A percentile compares a stretch with the other conserved stretches of the same genome.
Conservation (phyloP, 2,113 vertebrate genomes). For the Petromus typicus region DNA sequence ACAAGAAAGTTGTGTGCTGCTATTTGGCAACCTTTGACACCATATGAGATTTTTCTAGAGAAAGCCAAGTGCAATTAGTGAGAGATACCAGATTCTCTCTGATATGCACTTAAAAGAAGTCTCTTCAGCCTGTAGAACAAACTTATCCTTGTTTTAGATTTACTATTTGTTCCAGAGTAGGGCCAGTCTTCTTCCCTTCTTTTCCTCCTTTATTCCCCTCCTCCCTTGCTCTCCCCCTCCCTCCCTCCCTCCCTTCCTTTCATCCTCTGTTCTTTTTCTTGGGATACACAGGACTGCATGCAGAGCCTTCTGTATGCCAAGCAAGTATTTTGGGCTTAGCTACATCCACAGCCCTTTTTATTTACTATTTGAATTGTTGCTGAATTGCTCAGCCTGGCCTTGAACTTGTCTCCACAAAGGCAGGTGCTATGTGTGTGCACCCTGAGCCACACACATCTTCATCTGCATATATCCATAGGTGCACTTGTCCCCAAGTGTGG, state of each 20-base stretch:
- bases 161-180: slow-evolving; percentile 15
- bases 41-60: slow-evolving; percentile 48
- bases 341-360: neutral
- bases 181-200: too few species aligned
- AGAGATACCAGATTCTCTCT: neutral
- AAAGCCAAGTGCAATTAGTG: slow-evolving; percentile 7
- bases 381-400: neutral
- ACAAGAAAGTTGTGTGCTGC: neutral
- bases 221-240: accelerated
- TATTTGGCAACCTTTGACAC: slow-evolving; percentile 46
- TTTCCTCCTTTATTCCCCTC: neutral
- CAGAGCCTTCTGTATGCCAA: neutral
- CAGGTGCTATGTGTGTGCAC: neutral
- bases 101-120: neutral
- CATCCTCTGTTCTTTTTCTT: neutral
- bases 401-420: neutral
- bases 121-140: neutral
- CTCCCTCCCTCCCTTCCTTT: accelerated
- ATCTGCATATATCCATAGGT: too few species aligned
- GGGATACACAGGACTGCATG: neutral
- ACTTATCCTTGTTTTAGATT: slow-evolving; percentile 43
- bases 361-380: neutral
- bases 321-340: neutral
- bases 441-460: too few species aligned
- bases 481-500: too few species aligned